phyloP scores from a whole-genome alignment of 30 jellyfish, hydroid and myxozoan species.

The Turritopsis dohrnii region DNA sequence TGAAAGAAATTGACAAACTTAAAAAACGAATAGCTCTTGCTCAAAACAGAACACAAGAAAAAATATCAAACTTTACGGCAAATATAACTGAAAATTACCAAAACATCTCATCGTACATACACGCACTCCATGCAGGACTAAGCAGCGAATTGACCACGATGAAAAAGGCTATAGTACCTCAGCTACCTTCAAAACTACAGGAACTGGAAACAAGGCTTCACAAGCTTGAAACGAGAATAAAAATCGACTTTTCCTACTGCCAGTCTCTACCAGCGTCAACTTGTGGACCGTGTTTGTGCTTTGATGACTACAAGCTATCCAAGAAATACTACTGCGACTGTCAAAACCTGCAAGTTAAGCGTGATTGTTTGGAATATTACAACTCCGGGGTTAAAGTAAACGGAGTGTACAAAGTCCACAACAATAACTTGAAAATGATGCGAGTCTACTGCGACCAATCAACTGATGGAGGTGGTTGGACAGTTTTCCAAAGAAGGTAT shows the following conservation, averaged over 20 bases:
- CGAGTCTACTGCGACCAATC: conserved; percentile 17
- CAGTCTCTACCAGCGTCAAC: neutral
- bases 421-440: neutral
- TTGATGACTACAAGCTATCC: neutral
- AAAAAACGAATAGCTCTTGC: neutral
- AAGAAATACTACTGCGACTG: conserved; percentile 1
- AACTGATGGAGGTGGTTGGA: conserved; percentile 17
- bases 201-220: neutral
- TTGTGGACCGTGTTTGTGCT: conserved; percentile 2
- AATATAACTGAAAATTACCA: neutral
- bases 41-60: neutral
- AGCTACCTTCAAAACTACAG: neutral
- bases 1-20: neutral
- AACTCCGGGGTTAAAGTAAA: conserved; percentile 1
- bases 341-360: neutral
- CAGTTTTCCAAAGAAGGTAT: conserved; percentile 3
- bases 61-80: neutral
- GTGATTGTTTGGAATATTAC: conserved; percentile 1
- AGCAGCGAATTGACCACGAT: neutral
- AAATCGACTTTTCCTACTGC: neutral
- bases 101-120: neutral
- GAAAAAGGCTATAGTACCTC: neutral
- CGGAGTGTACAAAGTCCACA: neutral
- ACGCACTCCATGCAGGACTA: neutral
- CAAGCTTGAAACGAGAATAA: neutral